These are phyloP conservation scores for Columbina picui DNA, from an alignment of 2,113 vertebrate species.

Conservation along the genomic window DNA sequence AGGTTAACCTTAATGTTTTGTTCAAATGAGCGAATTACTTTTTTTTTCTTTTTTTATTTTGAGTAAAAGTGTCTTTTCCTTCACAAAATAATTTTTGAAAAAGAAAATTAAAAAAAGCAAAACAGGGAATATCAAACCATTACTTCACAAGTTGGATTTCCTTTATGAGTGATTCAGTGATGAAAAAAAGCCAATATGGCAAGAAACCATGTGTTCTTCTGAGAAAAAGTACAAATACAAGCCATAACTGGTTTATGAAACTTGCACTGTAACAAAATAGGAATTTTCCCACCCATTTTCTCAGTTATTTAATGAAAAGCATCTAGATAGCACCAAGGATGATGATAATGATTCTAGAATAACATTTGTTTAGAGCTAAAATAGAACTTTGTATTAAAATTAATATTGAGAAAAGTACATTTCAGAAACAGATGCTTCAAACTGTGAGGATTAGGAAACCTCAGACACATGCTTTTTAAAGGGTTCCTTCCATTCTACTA, in stretches of 20 bases:
- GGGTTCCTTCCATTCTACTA: background rate
- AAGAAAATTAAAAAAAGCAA: background rate
- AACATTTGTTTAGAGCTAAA: background rate
- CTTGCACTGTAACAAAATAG: background rate
- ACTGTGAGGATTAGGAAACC: background rate
- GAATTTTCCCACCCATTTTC: background rate
- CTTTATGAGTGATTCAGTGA: slow-evolving; percentile 23
- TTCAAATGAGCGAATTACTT: background rate
- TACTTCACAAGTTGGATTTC: slow-evolving; percentile 31
- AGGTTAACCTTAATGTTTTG: background rate
- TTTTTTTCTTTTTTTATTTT: background rate
- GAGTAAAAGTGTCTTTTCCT: background rate
- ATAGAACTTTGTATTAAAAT: background rate
- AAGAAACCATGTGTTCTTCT: background rate
- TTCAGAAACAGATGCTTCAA: background rate
- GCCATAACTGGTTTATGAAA: background rate
- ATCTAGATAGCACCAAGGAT: background rate
- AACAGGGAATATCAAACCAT: background rate
- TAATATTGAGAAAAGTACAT: background rate
- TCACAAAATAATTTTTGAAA: background rate
- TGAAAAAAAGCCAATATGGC: background rate
- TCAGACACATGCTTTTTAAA: background rate
- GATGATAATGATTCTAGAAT: background rate
- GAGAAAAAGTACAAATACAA: background rate
- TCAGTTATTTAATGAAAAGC: background rate